phyloP scores from a whole-genome alignment of 2,888 invertebrate species.

The Acrobasis repandana region DNA sequence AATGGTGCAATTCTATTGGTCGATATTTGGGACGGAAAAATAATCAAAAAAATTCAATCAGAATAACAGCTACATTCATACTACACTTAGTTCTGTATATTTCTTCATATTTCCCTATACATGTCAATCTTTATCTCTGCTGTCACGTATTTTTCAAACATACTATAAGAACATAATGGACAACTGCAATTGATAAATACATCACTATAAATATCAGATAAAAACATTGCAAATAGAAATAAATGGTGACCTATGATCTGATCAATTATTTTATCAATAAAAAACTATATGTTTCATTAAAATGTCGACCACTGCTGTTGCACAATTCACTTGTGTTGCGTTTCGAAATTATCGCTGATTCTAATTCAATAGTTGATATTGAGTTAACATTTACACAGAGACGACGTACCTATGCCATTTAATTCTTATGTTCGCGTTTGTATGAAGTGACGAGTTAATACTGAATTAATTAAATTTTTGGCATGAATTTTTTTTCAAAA shows the following conservation, averaged over 20 bases:
- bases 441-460: no score
- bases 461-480: no score
- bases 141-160: no score
- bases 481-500: no score
- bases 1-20: no score
- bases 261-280: constrained; percentile 16
- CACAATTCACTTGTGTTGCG: constrained; percentile 36
- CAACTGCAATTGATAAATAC: background rate
- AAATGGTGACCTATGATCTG: constrained; percentile 9
- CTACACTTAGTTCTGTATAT: no score
- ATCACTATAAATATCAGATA: constrained; percentile 14
- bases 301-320: constrained; percentile 24
- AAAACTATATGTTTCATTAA: constrained; percentile 25
- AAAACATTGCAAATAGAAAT: constrained; percentile 20
- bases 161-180: background rate
- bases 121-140: no score
- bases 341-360: constrained; percentile 66
- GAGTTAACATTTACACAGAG: background rate
- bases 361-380: constrained; percentile 58
- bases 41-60: no score
- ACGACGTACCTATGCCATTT: background rate
- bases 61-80: no score
- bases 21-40: no score
- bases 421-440: background rate
- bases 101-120: no score